Evolutionary conservation across 2,888 invertebrate species (phyloP).

Genomic region (Lasioglossum zephyrum): DNA sequence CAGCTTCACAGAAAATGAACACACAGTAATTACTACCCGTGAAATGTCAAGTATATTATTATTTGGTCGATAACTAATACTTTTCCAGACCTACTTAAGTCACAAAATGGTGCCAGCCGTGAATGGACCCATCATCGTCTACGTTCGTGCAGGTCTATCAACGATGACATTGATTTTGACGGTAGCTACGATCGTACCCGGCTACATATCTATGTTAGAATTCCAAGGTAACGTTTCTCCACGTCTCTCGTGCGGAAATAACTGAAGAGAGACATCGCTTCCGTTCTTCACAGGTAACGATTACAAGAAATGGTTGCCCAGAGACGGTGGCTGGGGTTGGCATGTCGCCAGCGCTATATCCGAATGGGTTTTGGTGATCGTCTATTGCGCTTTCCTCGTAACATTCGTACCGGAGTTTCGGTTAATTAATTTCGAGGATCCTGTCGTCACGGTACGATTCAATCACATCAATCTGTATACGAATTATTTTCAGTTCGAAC

Average conservation of each 20-base stretch:
- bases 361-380: conserved; percentile 86
- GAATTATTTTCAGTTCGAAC: not conserved
- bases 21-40: not conserved
- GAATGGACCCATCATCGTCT: conserved; percentile 74
- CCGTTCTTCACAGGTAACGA: conserved; percentile 78
- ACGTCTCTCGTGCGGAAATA: not conserved
- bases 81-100: conserved; percentile 78
- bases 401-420: conserved; percentile 86
- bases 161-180: conserved; percentile 73
- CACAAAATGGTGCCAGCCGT: conserved; percentile 78
- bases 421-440: conserved; percentile 73
- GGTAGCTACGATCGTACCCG: conserved; percentile 72
- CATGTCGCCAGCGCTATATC: conserved; percentile 85
- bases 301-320: conserved; percentile 84
- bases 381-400: conserved; percentile 85
- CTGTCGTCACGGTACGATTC: conserved; percentile 71
- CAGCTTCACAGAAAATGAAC: not conserved
- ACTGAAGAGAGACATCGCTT: not conserved
- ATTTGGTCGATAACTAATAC: not conserved
- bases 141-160: conserved; percentile 76
- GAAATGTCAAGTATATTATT: not conserved
- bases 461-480: not conserved
- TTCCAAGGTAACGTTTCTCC: conserved; percentile 73
- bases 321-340: conserved; percentile 85
- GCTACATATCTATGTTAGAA: conserved; percentile 75